These are phyloP conservation scores for Acanthurus lineatus DNA, from an alignment of 2,797 vertebrate species.

Conservation along the genomic window DNA sequence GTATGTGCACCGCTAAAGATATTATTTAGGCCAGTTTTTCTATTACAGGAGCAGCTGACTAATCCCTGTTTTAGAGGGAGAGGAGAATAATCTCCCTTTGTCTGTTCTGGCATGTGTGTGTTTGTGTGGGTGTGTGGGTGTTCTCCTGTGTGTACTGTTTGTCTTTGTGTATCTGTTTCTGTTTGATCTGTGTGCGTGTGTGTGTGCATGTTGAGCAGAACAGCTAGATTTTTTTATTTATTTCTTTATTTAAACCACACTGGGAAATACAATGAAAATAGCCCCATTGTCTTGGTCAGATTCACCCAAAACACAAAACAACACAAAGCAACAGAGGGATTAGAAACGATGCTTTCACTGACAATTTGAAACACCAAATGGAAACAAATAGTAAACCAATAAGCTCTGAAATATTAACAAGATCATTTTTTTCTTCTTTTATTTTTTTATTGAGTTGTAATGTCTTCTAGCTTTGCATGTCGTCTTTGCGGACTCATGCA, in stretches of 20 bases:
- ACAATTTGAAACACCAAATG: neutral
- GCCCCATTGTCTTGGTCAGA: constrained; percentile 33
- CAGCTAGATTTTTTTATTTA: constrained; percentile 39
- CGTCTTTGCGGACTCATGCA: neutral
- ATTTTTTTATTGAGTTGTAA: too few relatives aligned
- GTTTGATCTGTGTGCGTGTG: constrained; percentile 6
- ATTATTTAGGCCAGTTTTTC: constrained; percentile 70
- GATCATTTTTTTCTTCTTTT: neutral
- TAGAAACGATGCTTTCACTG: neutral
- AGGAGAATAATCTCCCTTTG: constrained; percentile 65
- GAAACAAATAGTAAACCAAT: constrained; percentile 25
- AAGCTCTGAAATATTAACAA: neutral
- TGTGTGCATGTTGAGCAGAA: constrained; percentile 5
- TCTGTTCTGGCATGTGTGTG: constrained; percentile 33
- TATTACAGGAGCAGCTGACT: constrained; percentile 73
- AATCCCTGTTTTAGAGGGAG: constrained; percentile 67
- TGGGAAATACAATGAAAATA: constrained; percentile 28
- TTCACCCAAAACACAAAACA: constrained; percentile 38
- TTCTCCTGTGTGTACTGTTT: neutral
- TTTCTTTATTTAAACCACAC: neutral
- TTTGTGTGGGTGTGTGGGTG: constrained; percentile 13
- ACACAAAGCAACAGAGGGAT: constrained; percentile 13
- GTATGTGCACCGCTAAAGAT: neutral
- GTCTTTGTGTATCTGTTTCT: constrained; percentile 9
- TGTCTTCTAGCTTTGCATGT: neutral